phyloP scores from a whole-genome alignment of 2,797 vertebrate species.

The Onychomys leucogaster region DNA sequence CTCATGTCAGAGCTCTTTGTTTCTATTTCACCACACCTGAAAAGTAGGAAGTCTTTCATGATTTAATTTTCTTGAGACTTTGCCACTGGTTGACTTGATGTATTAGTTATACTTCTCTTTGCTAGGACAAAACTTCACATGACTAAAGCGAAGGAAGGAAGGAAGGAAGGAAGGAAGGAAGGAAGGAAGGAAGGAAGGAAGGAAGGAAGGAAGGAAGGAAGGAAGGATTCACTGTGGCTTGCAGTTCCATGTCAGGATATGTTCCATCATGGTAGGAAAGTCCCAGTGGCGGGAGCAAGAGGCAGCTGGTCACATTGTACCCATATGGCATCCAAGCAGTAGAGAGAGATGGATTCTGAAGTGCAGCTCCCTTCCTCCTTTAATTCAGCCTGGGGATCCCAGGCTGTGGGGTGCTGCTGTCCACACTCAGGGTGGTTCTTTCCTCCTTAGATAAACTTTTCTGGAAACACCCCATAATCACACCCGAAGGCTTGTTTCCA shows the following conservation, averaged over 20 bases:
- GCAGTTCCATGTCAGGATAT: background rate
- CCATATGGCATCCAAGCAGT: no score
- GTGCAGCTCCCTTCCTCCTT: background rate
- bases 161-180: no score
- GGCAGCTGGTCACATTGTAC: background rate
- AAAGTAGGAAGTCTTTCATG: background rate
- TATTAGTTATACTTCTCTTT: background rate
- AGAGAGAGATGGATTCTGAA: background rate
- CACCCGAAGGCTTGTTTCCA: background rate
- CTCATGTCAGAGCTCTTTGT: background rate
- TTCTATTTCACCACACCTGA: background rate
- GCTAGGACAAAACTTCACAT: background rate
- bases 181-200: background rate
- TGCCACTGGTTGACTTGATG: background rate
- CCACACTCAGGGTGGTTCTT: background rate
- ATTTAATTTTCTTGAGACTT: background rate
- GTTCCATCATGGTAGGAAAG: background rate
- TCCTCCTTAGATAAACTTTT: background rate
- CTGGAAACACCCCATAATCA: background rate
- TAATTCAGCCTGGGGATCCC: background rate
- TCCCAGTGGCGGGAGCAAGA: background rate
- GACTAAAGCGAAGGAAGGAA: no score
- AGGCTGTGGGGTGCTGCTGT: background rate
- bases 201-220: background rate
- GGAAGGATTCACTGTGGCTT: background rate